Base-by-base conservation (phyloP, 2,113 vertebrate genomes). In the Heterocephalus glaber region DNA sequence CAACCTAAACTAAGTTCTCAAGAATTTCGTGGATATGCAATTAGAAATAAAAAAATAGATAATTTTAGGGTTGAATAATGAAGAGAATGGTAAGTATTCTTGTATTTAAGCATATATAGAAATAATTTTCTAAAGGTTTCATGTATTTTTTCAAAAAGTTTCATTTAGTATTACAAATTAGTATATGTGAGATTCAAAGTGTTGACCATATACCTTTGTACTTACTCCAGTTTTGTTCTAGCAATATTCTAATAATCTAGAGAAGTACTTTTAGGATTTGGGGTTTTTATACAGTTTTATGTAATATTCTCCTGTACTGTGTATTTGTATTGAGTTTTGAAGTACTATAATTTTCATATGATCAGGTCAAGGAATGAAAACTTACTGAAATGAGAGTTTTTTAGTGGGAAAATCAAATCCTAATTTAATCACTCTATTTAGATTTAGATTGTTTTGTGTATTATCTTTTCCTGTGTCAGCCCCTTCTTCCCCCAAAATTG, bases 391-490 rank as follows among this genome's bases (percentile, higher is more conserved):
- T 58, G 38, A 72, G 13, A 13, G 61, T 6, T 72, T 86, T 93
- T 89, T 76, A 72, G 52, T 89, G 19, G 91, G 38, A 83, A 85
- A 88, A 61, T 66, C 41, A 89, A 47, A 70, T 65, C 49, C 41
- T 84, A 52, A 65, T 93, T 89, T 77, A 52, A 72, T 68, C 95
- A 19, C 22, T 93, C 85, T 65, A 24, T 85, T 60, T 95, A 60
- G 33, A 10, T 86, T 92, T 92, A 65, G 52, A 52, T 77, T 76
- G 33, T 80, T 90, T 95, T 74, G 52, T 91, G 5, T 83, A 70
- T 61, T 90, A 82, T 11, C 30, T 72, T 94, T 97, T 96, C 33
- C 61, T 86, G 77, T 72, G n/a, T 93, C 20, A 94, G 70, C 35
- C 24, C 2, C 5, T 12, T 8, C 4, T 49, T 2, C 3, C 35